Evolutionary conservation across 2,888 invertebrate species (phyloP).

Genomic region (Meta bourneti): DNA sequence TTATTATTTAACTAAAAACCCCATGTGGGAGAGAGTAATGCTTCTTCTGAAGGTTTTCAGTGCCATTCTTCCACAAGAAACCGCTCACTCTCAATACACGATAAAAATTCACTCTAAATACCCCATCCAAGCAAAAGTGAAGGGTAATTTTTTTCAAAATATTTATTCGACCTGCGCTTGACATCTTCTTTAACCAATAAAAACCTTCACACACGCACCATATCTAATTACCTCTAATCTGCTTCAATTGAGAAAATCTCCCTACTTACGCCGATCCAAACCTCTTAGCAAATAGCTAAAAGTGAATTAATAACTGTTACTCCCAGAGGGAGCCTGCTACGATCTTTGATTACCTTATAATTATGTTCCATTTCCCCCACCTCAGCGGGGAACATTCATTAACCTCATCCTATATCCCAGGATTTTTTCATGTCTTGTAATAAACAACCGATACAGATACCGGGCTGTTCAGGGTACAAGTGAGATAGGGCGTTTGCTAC

Average conservation of each 20-base stretch:
- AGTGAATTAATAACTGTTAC: constrained; percentile 58
- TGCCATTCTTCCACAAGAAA: background rate
- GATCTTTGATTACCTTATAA: constrained; percentile 62
- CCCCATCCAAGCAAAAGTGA: background rate
- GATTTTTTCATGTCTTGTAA: constrained; percentile 43
- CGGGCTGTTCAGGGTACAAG: background rate
- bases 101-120: background rate
- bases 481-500: background rate
- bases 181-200: constrained; percentile 9
- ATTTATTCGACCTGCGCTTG: constrained; percentile 1
- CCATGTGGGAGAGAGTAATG: no score
- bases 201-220: background rate
- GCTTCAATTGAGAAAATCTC: constrained; percentile 38
- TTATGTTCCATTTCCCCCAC: constrained; percentile 45
- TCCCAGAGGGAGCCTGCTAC: constrained; percentile 26
- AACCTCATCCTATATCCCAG: constrained; percentile 30
- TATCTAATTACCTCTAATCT: constrained; percentile 52
- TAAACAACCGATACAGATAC: constrained; percentile 42
- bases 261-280: constrained; percentile 4
- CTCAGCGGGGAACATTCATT: constrained; percentile 50
- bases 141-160: background rate
- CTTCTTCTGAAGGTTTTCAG: no score
- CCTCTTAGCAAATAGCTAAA: constrained; percentile 33
- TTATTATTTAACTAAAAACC: no score
- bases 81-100: background rate